Evolutionary conservation across 2,797 vertebrate species (phyloP).

Genomic region (Cuculus canorus): DNA sequence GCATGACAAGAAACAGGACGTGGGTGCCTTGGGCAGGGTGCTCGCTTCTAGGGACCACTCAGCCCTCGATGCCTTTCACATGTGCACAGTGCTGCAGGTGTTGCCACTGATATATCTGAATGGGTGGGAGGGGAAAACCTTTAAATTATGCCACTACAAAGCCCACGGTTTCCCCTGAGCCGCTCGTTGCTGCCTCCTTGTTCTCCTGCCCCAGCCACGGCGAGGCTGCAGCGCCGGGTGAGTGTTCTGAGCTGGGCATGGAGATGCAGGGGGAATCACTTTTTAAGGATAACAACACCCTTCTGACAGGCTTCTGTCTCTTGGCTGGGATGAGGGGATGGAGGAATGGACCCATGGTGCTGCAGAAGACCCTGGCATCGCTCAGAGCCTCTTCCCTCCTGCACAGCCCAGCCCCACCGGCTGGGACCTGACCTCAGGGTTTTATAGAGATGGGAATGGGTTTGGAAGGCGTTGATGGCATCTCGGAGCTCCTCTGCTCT

Average conservation of each 20-base stretch:
- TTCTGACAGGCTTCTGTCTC: too few species aligned
- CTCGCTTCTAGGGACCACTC: accelerated
- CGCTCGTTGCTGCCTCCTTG: neutral
- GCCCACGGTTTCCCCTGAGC: too few species aligned
- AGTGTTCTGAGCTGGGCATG: accelerated
- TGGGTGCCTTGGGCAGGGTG: neutral
- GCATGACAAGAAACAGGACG: neutral
- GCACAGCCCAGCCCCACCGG: accelerated
- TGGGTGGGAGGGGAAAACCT: neutral
- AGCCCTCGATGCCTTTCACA: accelerated
- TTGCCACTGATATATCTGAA: neutral
- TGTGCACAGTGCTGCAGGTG: neutral
- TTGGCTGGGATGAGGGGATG: neutral
- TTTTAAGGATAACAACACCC: neutral
- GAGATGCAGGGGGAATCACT: accelerated
- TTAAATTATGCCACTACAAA: neutral
- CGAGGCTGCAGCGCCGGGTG: accelerated
- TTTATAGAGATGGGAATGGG: neutral
- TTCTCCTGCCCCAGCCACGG: accelerated
- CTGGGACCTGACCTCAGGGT: neutral
- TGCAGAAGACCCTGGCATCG: neutral
- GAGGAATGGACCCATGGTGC: neutral
- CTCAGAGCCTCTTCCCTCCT: neutral
- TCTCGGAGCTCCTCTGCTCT: neutral
- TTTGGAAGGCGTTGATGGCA: neutral